These are phyloP conservation scores for Cryptosula pallasiana DNA, from an alignment of 2,888 invertebrate genomes.

Conservation along the genomic window DNA sequence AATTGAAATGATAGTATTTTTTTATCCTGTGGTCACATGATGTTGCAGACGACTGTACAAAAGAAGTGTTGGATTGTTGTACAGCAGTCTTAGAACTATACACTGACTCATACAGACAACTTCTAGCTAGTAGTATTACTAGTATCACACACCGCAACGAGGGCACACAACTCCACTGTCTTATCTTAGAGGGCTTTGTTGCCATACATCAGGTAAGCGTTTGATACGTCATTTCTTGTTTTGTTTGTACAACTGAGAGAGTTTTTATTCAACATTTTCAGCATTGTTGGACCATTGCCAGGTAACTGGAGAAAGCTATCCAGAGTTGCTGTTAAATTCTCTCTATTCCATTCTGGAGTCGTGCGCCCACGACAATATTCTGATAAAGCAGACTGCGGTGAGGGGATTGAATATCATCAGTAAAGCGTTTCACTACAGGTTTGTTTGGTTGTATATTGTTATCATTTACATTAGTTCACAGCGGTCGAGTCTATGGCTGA, in stretches of 20 bases:
- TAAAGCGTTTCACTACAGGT: conserved; percentile 14
- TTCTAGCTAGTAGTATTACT: neutral
- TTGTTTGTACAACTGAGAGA: too few species aligned
- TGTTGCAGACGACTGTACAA: neutral
- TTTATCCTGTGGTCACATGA: neutral
- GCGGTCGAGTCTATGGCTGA: neutral
- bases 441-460: neutral
- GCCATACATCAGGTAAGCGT: conserved; percentile 9
- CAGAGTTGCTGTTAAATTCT: conserved; percentile 7
- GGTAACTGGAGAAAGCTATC: neutral
- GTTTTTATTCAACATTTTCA: too few species aligned
- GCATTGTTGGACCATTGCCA: too few species aligned
- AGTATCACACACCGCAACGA: conserved; percentile 4
- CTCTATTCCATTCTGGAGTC: conserved; percentile 18
- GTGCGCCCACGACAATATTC: conserved; percentile 18
- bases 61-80: conserved; percentile 1
- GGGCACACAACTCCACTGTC: conserved; percentile 13
- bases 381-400: conserved; percentile 17
- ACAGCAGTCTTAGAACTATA: neutral
- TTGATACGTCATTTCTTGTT: too few species aligned
- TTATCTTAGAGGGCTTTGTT: conserved; percentile 7
- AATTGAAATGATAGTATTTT: too few species aligned
- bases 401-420: neutral
- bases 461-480: neutral
- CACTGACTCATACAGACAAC: conserved; percentile 16